phyloP scores from a whole-genome alignment of 2,888 invertebrate species.

The Volucella zonaria region DNA sequence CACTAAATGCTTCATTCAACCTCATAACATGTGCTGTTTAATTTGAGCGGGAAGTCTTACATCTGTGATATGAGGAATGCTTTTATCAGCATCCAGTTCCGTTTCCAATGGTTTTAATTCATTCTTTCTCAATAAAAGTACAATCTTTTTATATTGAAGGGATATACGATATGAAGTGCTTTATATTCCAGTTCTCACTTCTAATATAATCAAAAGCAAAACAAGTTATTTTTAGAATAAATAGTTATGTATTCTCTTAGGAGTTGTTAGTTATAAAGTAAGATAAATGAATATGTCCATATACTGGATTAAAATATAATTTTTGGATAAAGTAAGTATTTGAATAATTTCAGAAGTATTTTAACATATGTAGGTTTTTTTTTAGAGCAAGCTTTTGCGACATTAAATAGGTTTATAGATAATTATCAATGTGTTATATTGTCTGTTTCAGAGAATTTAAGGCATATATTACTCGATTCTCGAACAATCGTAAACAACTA shows the following conservation, averaged over 20 bases:
- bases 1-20: neutral
- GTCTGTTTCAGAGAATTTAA: too few relatives aligned
- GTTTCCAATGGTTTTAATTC: constrained; percentile 78
- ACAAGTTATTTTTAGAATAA: constrained; percentile 24
- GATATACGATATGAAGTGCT: constrained; percentile 8
- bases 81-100: constrained; percentile 80
- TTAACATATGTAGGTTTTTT: too few relatives aligned
- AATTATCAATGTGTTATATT: too few relatives aligned
- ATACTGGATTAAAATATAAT: neutral
- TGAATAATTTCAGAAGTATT: too few relatives aligned
- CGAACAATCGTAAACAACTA: too few relatives aligned
- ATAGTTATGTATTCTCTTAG: neutral
- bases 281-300: neutral
- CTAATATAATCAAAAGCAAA: neutral
- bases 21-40: constrained; percentile 13
- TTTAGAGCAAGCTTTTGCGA: too few relatives aligned
- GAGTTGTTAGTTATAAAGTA: neutral
- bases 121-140: constrained; percentile 18
- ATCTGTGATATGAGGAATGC: constrained; percentile 48
- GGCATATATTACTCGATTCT: too few relatives aligned
- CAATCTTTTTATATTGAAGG: neutral
- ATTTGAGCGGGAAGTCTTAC: constrained; percentile 40
- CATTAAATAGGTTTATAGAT: too few relatives aligned
- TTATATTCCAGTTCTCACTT: neutral
- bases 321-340: too few relatives aligned